A percentile compares a stretch with the other conserved stretches of the same genome.
These are phyloP conservation scores for Papilio glaucus DNA, from an alignment of 1,140 invertebrate genomes.

Conservation along the genomic window DNA sequence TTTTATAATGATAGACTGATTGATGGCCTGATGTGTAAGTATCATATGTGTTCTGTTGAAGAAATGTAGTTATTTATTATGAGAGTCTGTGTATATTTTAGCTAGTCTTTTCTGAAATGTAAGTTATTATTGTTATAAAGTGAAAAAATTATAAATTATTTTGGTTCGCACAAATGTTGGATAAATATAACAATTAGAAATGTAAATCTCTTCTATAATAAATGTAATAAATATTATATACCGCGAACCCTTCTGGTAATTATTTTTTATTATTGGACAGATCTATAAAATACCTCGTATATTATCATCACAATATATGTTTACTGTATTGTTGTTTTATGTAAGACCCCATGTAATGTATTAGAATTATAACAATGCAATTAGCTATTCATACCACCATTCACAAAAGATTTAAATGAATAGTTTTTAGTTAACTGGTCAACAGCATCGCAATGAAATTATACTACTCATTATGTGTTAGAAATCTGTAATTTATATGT, in stretches of 20 bases:
- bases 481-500: slow-evolving; percentile 27
- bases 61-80: slow-evolving; percentile 28
- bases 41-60: slow-evolving; percentile 23
- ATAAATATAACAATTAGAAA: background rate
- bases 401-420: slow-evolving; percentile 24
- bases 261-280: background rate
- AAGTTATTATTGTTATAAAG: slow-evolving; percentile 29
- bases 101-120: slow-evolving; percentile 23
- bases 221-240: background rate
- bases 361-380: background rate
- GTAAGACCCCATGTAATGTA: slow-evolving; percentile 9
- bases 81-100: slow-evolving; percentile 30
- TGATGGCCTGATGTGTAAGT: slow-evolving; percentile 27
- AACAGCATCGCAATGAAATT: slow-evolving; percentile 20
- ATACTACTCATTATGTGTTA: slow-evolving; percentile 22
- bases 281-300: slow-evolving; percentile 16
- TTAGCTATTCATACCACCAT: slow-evolving; percentile 23
- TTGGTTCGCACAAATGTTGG: slow-evolving; percentile 20
- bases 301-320: background rate
- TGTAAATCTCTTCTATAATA: background rate
- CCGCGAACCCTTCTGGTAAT: background rate
- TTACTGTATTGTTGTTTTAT: background rate
- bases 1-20: slow-evolving; percentile 28
- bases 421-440: background rate
- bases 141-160: slow-evolving; percentile 25